A percentile compares a stretch with the other conserved stretches of the same genome.
These are phyloP conservation scores for Drosophila azteca DNA, from an alignment of 1,140 invertebrate species.

Conservation along the genomic window DNA sequence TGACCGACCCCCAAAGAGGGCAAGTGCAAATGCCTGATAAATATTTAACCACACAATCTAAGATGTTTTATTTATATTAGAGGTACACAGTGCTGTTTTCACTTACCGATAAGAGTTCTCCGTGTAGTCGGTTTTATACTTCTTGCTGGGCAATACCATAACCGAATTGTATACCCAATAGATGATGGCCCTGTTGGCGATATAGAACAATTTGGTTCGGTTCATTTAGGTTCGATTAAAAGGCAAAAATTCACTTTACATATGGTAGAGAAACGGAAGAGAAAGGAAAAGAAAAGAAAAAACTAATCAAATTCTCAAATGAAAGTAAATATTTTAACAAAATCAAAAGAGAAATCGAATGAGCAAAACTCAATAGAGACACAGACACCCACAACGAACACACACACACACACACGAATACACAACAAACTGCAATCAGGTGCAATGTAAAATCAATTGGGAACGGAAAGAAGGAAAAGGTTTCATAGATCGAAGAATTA, in stretches of 20 bases:
- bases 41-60: conserved; percentile 66
- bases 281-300: conserved; percentile 19
- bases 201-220: conserved; percentile 6
- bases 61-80: conserved; percentile 8
- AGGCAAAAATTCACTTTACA: conserved; percentile 30
- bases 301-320: conserved; percentile 59
- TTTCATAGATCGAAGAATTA: too few relatives aligned
- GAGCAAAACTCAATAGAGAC: conserved; percentile 15
- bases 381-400: conserved; percentile 1
- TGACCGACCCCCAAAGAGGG: conserved; percentile 34
- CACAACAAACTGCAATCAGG: conserved; percentile 30
- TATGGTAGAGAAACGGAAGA: too few relatives aligned
- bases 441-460: conserved; percentile 9
- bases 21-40: conserved; percentile 64
- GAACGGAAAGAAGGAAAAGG: background rate
- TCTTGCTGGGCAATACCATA: conserved; percentile 92
- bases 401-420: background rate
- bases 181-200: conserved; percentile 89
- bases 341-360: conserved; percentile 47
- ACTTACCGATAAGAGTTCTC: conserved; percentile 91
- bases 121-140: conserved; percentile 90
- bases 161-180: conserved; percentile 95
- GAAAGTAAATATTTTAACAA: conserved; percentile 62
- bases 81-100: background rate
- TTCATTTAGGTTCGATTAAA: conserved; percentile 33